A percentile compares a stretch with the other conserved stretches of the same genome.
Conservation (phyloP, 2,113 vertebrate genomes). For the Holacanthus passer region DNA sequence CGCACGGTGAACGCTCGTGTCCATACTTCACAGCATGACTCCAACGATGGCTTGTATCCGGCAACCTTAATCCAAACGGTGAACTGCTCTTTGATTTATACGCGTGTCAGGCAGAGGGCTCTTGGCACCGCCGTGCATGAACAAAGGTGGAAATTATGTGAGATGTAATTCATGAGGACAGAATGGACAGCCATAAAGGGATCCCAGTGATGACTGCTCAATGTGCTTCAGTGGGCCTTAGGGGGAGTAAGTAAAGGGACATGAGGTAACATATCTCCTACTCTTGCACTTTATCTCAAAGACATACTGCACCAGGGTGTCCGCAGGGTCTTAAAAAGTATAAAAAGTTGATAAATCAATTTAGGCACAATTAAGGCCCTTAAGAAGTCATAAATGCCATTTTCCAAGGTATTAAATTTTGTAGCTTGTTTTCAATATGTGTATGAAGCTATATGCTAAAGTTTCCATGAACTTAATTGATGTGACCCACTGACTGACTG, state of each 20-base stretch:
- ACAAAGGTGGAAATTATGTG: conserved; percentile 73
- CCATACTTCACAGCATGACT: conserved; percentile 51
- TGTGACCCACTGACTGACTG: no score
- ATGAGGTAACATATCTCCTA: conserved; percentile 58
- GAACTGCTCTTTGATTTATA: conserved; percentile 70
- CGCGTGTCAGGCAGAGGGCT: conserved; percentile 58
- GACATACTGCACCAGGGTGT: no score
- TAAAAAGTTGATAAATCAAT: no score
- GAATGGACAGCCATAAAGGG: conserved; percentile 74
- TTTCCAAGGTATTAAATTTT: no score
- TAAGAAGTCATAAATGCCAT: no score
- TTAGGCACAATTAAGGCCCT: no score
- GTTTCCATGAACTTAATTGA: no score
- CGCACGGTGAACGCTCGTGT: conserved; percentile 23
- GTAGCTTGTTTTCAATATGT: no score
- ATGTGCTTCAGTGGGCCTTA: conserved; percentile 50
- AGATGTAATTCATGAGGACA: conserved; percentile 71
- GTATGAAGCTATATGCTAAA: no score
- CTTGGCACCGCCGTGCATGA: conserved; percentile 54
- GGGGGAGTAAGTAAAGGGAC: conserved; percentile 57
- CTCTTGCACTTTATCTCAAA: conserved; percentile 57
- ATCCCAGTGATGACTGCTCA: conserved; percentile 62
- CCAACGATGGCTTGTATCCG: conserved; percentile 45
- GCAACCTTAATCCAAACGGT: conserved; percentile 59
- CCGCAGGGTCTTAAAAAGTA: no score